Conservation (phyloP, 1,140 invertebrate genomes). For the Pseudomyrmex concolor region DNA sequence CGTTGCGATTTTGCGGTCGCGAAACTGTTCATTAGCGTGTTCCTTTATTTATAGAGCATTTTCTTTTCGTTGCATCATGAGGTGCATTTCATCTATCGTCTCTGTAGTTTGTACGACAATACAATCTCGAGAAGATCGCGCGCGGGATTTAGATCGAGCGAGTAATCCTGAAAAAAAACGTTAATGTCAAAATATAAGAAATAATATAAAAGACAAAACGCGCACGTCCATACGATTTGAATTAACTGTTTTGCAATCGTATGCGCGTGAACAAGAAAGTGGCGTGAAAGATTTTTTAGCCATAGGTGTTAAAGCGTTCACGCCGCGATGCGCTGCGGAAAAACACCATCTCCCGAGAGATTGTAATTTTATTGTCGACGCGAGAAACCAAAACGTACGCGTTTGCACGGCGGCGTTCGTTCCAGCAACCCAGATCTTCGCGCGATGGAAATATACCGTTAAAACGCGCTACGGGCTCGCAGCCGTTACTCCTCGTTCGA, state of each 20-base stretch:
- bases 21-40: conserved; percentile 45
- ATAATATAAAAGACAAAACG: background rate
- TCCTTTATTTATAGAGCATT: conserved; percentile 31
- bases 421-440: conserved; percentile 77
- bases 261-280: conserved; percentile 12
- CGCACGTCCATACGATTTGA: too few species aligned
- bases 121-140: too few species aligned
- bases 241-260: background rate
- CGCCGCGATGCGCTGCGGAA: conserved; percentile 31
- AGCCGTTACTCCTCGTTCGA: conserved; percentile 64
- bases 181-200: background rate
- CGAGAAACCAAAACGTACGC: conserved; percentile 63
- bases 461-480: conserved; percentile 65
- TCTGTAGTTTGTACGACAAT: too few species aligned
- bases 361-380: conserved; percentile 51
- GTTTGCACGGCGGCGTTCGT: conserved; percentile 60
- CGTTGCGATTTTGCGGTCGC: conserved; percentile 41
- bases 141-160: too few species aligned
- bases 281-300: conserved; percentile 23
- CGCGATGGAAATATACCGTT: conserved; percentile 75
- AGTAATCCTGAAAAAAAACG: too few species aligned
- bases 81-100: conserved; percentile 18
- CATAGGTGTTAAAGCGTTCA: conserved; percentile 28
- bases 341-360: conserved; percentile 13
- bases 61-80: background rate